Conservation (phyloP, 2,888 invertebrate genomes). For the Embidobia sp. region DNA sequence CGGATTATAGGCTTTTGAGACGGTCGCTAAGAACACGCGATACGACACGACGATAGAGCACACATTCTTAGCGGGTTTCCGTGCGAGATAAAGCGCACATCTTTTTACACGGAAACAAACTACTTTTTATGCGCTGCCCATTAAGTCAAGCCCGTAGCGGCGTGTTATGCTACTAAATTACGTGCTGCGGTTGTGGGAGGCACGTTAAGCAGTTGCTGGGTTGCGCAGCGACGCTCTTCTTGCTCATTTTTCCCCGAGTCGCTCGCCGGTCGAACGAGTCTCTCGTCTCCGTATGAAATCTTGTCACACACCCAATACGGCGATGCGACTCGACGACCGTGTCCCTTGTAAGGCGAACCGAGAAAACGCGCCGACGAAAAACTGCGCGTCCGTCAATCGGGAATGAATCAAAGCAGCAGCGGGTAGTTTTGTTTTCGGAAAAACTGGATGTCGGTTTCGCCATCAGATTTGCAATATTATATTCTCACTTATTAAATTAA, state of each 20-base stretch:
- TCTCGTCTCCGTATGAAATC: slow-evolving; percentile 45
- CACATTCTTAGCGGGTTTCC: slow-evolving; percentile 27
- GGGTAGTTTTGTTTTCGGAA: slow-evolving; percentile 20
- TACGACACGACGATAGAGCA: slow-evolving; percentile 17
- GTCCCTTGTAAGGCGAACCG: slow-evolving; percentile 45
- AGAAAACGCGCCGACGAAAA: slow-evolving; percentile 44
- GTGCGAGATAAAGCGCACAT: slow-evolving; percentile 34
- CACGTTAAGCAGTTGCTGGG: slow-evolving; percentile 28
- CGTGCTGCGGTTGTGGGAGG: slow-evolving; percentile 57
- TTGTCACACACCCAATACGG: slow-evolving; percentile 52
- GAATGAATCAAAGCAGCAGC: slow-evolving; percentile 34
- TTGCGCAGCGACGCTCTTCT: slow-evolving; percentile 1
- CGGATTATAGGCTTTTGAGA: slow-evolving; percentile 34
- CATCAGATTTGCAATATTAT: slow-evolving; percentile 7
- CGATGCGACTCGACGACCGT: slow-evolving; percentile 23
- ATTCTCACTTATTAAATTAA: slow-evolving; percentile 33
- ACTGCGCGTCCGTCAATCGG: slow-evolving; percentile 11
- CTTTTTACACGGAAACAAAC: slow-evolving; percentile 54
- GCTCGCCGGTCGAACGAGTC: slow-evolving; percentile 26
- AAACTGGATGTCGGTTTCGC: neutral
- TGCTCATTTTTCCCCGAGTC: slow-evolving; percentile 20
- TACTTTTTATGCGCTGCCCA: slow-evolving; percentile 54
- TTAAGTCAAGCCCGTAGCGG: slow-evolving; percentile 50
- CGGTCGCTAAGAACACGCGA: slow-evolving; percentile 22
- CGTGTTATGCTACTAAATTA: slow-evolving; percentile 52